A percentile compares a stretch with the other conserved stretches of the same genome.
Conservation (phyloP, 2,888 invertebrate species). For the Drosophila subquinaria region DNA sequence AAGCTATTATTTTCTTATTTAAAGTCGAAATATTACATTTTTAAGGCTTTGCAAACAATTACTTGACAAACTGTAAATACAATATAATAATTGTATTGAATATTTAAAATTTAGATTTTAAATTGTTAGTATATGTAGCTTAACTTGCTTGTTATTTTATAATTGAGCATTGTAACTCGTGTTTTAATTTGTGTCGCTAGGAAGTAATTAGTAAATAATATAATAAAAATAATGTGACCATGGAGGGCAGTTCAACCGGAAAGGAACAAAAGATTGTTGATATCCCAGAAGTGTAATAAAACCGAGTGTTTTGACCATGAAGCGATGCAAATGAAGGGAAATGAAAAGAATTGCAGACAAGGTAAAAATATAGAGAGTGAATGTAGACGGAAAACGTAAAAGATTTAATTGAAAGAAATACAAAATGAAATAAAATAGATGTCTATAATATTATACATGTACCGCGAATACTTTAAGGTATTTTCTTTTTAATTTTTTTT, state of each 20-base stretch:
- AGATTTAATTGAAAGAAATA: constrained; percentile 4
- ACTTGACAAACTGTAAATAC: no score
- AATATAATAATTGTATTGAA: no score
- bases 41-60: no score
- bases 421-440: constrained; percentile 3
- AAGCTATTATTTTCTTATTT: no score
- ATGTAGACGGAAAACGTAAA: not conserved
- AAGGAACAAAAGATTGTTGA: not conserved
- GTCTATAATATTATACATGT: not conserved
- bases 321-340: not conserved
- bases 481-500: constrained; percentile 1
- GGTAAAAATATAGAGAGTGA: not conserved
- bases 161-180: no score
- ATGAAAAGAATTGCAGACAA: not conserved
- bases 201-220: not conserved
- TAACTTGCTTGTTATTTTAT: no score
- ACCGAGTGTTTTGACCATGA: constrained; percentile 1
- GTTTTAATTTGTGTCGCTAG: no score
- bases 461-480: not conserved
- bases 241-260: constrained; percentile 1
- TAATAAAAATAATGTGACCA: not conserved
- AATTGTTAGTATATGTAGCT: no score
- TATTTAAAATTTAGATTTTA: no score
- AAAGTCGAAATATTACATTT: no score
- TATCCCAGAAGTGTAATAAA: constrained; percentile 1